Percentiles rank a stretch among this genome's conserved stretches.
phyloP scores from a whole-genome alignment of 1,140 invertebrate genomes.

The Hylaeus anthracinus region DNA sequence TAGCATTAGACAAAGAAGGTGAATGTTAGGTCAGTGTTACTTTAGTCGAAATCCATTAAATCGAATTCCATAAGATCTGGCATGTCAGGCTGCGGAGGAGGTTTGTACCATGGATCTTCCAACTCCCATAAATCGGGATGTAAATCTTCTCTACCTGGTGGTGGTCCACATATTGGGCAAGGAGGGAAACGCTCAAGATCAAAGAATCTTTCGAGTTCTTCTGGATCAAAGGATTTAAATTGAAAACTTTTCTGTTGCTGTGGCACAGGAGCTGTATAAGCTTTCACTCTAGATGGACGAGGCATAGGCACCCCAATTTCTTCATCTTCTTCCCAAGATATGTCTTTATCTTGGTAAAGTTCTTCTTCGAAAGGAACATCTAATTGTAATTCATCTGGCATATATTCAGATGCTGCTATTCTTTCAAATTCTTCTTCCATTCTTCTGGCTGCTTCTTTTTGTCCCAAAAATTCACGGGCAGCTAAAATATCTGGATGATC shows the following conservation, averaged over 20 bases:
- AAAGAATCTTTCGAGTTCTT: conserved; percentile 65
- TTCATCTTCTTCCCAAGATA: conserved; percentile 61
- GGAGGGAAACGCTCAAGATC: conserved; percentile 56
- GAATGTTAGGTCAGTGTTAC: neutral
- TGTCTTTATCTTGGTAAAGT: conserved; percentile 47
- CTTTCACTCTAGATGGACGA: conserved; percentile 44
- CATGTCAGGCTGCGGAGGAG: conserved; percentile 1
- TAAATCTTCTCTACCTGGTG: conserved; percentile 43
- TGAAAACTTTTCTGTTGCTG: conserved; percentile 1
- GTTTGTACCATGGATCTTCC: conserved; percentile 57
- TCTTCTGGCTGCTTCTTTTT: conserved; percentile 34
- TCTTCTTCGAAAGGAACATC: conserved; percentile 53
- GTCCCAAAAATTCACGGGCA: conserved; percentile 51
- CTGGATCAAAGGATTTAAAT: conserved; percentile 41
- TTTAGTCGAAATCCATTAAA: conserved; percentile 12
- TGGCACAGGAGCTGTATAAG: conserved; percentile 15
- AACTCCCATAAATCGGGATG: conserved; percentile 60
- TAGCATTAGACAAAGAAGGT: neutral
- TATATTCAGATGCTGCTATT: conserved; percentile 1
- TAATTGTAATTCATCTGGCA: conserved; percentile 35
- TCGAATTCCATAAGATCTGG: conserved; percentile 59
- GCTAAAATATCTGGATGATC: conserved; percentile 59
- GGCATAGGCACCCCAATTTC: conserved; percentile 2
- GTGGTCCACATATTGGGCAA: conserved; percentile 23
- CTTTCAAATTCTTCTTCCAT: conserved; percentile 49